Conservation (phyloP, 2,888 invertebrate species). For the Eugnorisma glareosa region DNA sequence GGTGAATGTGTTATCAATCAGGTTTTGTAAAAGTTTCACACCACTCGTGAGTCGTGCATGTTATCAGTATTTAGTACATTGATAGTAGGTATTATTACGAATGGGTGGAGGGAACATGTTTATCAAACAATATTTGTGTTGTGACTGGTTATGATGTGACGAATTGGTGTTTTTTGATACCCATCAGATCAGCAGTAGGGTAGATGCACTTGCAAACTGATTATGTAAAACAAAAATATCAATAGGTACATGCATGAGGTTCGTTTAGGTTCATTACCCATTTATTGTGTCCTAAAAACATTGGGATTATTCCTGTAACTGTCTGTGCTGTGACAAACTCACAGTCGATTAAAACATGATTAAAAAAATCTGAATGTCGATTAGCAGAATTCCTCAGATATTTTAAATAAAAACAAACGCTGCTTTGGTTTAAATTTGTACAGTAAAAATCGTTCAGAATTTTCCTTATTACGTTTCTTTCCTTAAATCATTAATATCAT, state of each 20-base stretch:
- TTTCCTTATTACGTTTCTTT: too few species aligned
- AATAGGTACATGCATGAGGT: too few species aligned
- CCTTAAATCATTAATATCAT: too few species aligned
- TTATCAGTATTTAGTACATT: constrained; percentile 12
- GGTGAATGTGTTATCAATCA: constrained; percentile 41
- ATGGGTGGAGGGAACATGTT: constrained; percentile 1
- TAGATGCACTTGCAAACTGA: background rate
- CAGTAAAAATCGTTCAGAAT: background rate
- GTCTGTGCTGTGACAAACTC: background rate
- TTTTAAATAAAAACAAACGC: background rate
- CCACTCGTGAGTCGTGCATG: background rate
- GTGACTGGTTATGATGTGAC: background rate
- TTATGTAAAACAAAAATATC: background rate
- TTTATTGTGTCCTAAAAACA: background rate
- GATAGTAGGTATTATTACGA: too few species aligned
- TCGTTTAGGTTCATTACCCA: background rate
- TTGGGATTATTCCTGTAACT: background rate
- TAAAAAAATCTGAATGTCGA: background rate
- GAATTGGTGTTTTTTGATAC: background rate
- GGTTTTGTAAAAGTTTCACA: constrained; percentile 35
- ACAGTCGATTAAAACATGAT: background rate
- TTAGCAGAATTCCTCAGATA: background rate
- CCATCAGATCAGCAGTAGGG: background rate
- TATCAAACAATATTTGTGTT: constrained; percentile 17
- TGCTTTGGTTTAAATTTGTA: too few species aligned